Evolutionary conservation across 2,113 vertebrate species (phyloP), one percentile per base, ranked within the genome.

Genomic region (Tylochromis polylepis): DNA sequence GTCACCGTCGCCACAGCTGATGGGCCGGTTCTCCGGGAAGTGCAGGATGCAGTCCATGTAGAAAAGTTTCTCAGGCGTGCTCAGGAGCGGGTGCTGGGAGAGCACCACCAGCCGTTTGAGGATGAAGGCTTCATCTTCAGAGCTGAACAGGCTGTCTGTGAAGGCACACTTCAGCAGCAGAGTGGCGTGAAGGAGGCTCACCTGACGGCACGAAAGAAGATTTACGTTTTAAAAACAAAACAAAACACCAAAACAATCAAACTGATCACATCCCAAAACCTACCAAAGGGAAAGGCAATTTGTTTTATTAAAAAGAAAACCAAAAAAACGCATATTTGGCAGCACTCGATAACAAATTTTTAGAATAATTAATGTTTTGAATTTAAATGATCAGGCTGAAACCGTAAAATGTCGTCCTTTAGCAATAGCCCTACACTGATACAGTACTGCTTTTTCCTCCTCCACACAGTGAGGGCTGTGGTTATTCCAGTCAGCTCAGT

Each of bases 1-100:
- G 3, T 97, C 96, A 0, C 92, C 91, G 1, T 95, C 95, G 0
- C 96, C 87, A 7, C 95, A 96, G 59, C 96, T 93, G 75, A 98
- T 96, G 0, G 98, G 97, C 3, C 97, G 96, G 92, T 98, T 98
- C 92, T 98, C 98, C 0, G 98, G 98, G 58, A 98, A 98, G 93
- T 95, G 96, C 85, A 98, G 92, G 53, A 98, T 94, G 49, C 97
- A 98, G 89, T 98, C 96, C 82, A 96, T 90, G 92, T 97, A 97
- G 93, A 98, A 97, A 22, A 98, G 97, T 67, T 96, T 97, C 58
- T 97, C 91, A 0, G 97, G 91, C 0, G 80, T 65, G 9, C 87
- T 91, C 36, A 98, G 87, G 34, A 97, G 95, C 0, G 97, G 97
- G 92, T 98, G 97, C 89, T 98, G 97, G 10, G 97, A 97, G 4